These are phyloP conservation scores for Genyomyrus donnyi DNA, from an alignment of 2,113 vertebrate species.

Conservation along the genomic window DNA sequence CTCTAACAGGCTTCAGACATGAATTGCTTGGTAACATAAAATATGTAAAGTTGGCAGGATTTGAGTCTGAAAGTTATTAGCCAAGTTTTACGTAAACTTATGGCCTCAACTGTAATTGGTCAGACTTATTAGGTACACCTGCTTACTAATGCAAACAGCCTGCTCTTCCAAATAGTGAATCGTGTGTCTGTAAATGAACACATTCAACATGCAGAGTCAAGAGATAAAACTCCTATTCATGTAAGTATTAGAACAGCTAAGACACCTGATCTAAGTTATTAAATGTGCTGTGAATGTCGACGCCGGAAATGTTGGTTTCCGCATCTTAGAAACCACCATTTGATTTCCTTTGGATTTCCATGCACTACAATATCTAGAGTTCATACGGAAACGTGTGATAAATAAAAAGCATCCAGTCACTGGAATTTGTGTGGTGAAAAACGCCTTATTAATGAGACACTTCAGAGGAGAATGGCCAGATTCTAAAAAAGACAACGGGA, in stretches of 20 bases:
- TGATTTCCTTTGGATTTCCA: not conserved
- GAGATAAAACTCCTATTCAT: not conserved
- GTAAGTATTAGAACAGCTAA: not conserved
- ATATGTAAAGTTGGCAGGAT: not conserved
- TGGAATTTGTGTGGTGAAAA: not conserved
- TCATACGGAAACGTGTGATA: not conserved
- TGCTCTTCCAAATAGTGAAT: not conserved
- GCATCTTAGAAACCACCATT: not conserved
- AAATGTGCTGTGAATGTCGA: not conserved
- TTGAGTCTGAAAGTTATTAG: not conserved
- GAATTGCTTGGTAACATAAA: not conserved
- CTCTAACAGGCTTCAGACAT: not conserved
- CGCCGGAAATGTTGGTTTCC: not conserved
- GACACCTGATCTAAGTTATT: not conserved
- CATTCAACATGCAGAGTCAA: not conserved
- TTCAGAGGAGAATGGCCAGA: not conserved
- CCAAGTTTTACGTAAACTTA: not conserved
- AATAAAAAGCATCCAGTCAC: not conserved
- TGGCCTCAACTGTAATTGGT: not conserved
- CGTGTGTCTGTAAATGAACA: not conserved
- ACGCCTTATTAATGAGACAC: not conserved
- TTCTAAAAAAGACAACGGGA: not conserved
- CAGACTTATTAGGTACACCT: not conserved
- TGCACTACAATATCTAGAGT: not conserved
- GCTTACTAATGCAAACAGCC: not conserved